A percentile compares a stretch with the other conserved stretches of the same genome.
Conservation (phyloP, 2,113 vertebrate species). For the Ictalurus punctatus region DNA sequence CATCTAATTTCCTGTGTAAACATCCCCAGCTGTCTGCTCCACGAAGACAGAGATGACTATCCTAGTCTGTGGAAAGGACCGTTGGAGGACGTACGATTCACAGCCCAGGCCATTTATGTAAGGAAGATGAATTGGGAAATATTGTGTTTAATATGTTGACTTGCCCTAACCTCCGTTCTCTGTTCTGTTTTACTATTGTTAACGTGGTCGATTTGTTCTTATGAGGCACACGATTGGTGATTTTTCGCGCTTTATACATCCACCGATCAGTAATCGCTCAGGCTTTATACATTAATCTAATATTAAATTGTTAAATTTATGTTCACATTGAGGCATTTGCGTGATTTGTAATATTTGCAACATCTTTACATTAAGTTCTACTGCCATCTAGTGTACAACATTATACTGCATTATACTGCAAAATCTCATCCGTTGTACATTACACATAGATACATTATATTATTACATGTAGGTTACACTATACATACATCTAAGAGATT, state of each 20-base stretch:
- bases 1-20: constrained; percentile 55
- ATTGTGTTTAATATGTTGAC: background rate
- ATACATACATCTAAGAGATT: background rate
- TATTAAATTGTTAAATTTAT: background rate
- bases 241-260: background rate
- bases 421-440: background rate
- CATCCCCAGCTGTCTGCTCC: constrained; percentile 49
- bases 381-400: constrained; percentile 65
- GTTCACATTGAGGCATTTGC: background rate
- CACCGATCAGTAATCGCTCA: background rate
- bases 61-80: constrained; percentile 5
- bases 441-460: background rate
- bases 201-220: background rate
- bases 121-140: background rate
- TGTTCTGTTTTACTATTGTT: background rate
- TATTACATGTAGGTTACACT: background rate
- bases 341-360: background rate
- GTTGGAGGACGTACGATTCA: constrained; percentile 11
- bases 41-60: constrained; percentile 31
- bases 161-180: background rate
- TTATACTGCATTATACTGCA: background rate
- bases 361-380: constrained; percentile 21
- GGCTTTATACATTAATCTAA: background rate
- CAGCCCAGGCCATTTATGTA: background rate
- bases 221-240: background rate